Evolutionary conservation across 1,140 invertebrate genomes (phyloP).

Genomic region (Coboldia fuscipes): DNA sequence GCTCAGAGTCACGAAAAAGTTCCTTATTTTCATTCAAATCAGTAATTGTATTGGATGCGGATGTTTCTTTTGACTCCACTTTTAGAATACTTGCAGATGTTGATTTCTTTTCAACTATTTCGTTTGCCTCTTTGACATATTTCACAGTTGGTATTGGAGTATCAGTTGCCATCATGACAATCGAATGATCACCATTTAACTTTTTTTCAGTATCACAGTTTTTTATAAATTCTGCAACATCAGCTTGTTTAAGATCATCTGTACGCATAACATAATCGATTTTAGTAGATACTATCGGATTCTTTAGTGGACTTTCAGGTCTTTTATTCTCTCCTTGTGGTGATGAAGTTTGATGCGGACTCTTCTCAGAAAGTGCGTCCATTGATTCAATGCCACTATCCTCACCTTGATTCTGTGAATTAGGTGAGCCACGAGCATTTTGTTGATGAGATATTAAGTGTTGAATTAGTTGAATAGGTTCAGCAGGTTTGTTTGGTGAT

Average conservation of each 20-base stretch:
- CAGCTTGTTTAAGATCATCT: too few relatives aligned
- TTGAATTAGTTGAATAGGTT: constrained; percentile 2
- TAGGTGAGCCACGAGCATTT: constrained; percentile 22
- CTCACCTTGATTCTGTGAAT: constrained; percentile 42
- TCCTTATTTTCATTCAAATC: constrained; percentile 21
- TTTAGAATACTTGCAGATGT: too few relatives aligned
- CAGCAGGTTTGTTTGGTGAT: not conserved
- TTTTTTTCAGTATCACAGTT: too few relatives aligned
- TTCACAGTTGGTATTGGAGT: not conserved
- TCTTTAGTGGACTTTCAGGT: constrained; percentile 1
- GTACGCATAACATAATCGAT: too few relatives aligned
- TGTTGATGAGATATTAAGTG: constrained; percentile 6
- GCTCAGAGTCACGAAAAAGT: too few relatives aligned
- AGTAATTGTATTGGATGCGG: too few relatives aligned
- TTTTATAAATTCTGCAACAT: too few relatives aligned
- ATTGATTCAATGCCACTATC: constrained; percentile 84
- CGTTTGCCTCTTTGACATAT: not conserved
- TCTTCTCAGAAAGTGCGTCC: constrained; percentile 81
- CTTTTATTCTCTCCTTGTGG: constrained; percentile 10
- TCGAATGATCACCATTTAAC: constrained; percentile 4
- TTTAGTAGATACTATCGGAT: too few relatives aligned
- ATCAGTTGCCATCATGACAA: not conserved
- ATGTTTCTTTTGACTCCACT: too few relatives aligned
- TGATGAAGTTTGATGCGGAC: constrained; percentile 58
- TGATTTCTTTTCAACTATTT: not conserved